Evolutionary conservation across 2,797 vertebrate species (phyloP).

Genomic region (Chrysocyon brachyurus): DNA sequence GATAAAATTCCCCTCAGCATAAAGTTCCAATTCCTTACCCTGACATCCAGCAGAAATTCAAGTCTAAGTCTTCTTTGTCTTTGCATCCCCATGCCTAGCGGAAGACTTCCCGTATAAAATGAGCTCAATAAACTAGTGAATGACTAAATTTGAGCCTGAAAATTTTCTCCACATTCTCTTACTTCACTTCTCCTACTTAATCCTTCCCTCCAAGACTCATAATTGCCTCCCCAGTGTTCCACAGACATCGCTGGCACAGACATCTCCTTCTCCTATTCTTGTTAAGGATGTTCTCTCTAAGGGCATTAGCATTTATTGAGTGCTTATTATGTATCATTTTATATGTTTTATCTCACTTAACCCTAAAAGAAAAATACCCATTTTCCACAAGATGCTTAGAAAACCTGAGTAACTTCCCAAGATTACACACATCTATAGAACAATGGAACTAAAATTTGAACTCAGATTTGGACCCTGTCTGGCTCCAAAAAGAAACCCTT

Average conservation of each 20-base stretch:
- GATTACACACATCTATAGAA: neutral
- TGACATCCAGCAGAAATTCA: slow-evolving; percentile 17
- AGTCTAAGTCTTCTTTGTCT: neutral
- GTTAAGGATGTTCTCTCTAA: neutral
- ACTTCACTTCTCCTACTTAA: neutral
- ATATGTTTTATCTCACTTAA: neutral
- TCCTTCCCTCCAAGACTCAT: neutral
- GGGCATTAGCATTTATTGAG: neutral
- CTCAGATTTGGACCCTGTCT: neutral
- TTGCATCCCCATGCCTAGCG: neutral
- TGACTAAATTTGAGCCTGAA: neutral
- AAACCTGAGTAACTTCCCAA: neutral
- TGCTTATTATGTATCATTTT: neutral
- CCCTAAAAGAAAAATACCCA: neutral
- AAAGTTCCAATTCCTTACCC: neutral
- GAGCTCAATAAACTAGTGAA: neutral
- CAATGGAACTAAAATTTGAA: slow-evolving; percentile 10
- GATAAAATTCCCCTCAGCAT: neutral
- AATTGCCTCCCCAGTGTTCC: neutral
- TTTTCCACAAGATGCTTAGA: slow-evolving; percentile 10
- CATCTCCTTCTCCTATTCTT: neutral
- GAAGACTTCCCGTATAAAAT: neutral
- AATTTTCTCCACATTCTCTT: neutral
- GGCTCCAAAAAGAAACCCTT: neutral
- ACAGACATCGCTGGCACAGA: neutral